Percentiles rank a stretch among this genome's conserved stretches.
Evolutionary conservation across 2,797 vertebrate species (phyloP).

Genomic region (Lagorchestes hirsutus): DNA sequence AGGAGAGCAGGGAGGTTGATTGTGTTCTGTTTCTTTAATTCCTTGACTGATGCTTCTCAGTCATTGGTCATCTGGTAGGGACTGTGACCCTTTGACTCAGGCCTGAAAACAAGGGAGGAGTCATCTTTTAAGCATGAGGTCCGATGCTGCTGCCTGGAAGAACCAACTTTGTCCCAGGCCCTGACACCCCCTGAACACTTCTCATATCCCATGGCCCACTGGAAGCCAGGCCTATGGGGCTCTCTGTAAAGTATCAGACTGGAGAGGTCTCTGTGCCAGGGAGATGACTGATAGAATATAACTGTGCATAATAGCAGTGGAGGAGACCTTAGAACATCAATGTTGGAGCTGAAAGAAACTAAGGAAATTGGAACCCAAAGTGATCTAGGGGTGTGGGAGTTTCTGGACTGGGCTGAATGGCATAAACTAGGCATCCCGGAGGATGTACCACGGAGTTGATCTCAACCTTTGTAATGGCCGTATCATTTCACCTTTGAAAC

Average conservation of each 20-base stretch:
- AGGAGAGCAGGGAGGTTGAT: neutral
- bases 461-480: neutral
- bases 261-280: neutral
- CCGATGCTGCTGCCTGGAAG: neutral
- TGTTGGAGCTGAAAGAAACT: neutral
- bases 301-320: neutral
- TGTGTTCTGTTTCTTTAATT: neutral
- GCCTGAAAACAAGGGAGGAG: neutral
- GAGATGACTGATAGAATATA: neutral
- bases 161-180: neutral
- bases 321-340: neutral
- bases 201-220: neutral
- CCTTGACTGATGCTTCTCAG: neutral
- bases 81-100: neutral
- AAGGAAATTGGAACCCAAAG: neutral
- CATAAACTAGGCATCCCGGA: neutral
- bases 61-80: neutral
- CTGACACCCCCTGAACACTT: neutral
- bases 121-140: neutral
- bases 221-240: neutral
- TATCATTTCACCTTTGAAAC: neutral
- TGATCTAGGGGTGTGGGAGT: neutral
- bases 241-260: neutral
- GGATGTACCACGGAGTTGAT: neutral
- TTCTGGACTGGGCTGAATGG: neutral